phyloP scores from a whole-genome alignment of 2,888 invertebrate species.

The Melieria picta region DNA sequence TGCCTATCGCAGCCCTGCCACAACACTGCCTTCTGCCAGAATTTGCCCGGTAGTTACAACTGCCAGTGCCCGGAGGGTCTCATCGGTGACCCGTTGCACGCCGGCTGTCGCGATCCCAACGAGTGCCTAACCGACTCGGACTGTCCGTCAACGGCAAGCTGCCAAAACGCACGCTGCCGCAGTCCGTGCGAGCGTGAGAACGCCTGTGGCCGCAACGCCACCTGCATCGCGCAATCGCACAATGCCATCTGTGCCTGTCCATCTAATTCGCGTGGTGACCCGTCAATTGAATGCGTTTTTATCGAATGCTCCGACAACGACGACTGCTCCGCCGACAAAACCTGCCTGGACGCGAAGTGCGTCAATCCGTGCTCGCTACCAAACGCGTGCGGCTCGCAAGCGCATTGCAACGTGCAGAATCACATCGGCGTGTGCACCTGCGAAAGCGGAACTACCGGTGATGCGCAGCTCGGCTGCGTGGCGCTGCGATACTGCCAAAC shows the following conservation, averaged over 20 bases:
- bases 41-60: constrained; percentile 79
- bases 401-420: constrained; percentile 79
- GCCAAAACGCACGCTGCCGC: constrained; percentile 78
- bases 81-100: constrained; percentile 77
- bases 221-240: constrained; percentile 77
- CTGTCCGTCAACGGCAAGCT: constrained; percentile 81
- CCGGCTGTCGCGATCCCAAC: constrained; percentile 83
- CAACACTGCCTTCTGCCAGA: constrained; percentile 79
- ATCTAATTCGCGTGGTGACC: constrained; percentile 79
- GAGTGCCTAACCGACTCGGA: constrained; percentile 83
- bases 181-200: constrained; percentile 77
- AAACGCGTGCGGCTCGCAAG: constrained; percentile 85
- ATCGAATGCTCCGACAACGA: constrained; percentile 82
- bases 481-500: constrained; percentile 83
- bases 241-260: constrained; percentile 80
- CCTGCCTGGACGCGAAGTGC: constrained; percentile 84
- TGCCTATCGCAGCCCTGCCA: constrained; percentile 83
- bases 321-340: constrained; percentile 77
- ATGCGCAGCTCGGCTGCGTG: constrained; percentile 86
- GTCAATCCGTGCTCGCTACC: constrained; percentile 82
- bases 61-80: constrained; percentile 83
- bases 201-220: constrained; percentile 80
- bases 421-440: constrained; percentile 88
- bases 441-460: constrained; percentile 84
- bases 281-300: constrained; percentile 75